Evolutionary conservation across 2,797 vertebrate genomes (phyloP).

Genomic region (Hafferia zeledoni): DNA sequence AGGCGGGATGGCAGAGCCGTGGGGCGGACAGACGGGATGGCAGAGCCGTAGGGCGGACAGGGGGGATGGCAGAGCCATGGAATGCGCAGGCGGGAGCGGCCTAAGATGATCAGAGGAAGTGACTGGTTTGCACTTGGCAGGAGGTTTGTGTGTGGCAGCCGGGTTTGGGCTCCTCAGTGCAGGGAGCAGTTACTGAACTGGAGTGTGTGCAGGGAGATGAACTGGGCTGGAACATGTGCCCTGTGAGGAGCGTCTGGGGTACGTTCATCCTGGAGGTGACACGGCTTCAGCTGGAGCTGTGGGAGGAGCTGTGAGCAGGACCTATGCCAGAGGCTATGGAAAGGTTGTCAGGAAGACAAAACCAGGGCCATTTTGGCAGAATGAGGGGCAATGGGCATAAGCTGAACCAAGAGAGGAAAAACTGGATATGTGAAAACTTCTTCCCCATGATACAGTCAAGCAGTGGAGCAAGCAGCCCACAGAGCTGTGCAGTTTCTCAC

Average conservation of each 20-base stretch:
- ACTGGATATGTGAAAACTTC: rapidly evolving
- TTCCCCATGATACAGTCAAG: not conserved
- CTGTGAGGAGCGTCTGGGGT: not conserved
- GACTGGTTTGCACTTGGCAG: rapidly evolving
- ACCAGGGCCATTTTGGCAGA: not conserved
- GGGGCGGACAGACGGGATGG: too few relatives aligned
- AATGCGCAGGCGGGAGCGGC: too few relatives aligned
- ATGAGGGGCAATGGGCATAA: not conserved
- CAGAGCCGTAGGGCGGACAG: too few relatives aligned
- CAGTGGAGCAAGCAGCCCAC: not conserved
- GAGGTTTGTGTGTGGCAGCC: too few relatives aligned
- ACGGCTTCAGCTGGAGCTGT: not conserved
- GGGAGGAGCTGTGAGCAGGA: not conserved
- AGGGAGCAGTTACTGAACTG: not conserved
- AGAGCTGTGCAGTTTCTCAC: not conserved
- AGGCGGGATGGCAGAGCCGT: too few relatives aligned
- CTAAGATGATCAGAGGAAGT: not conserved
- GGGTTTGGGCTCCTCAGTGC: not conserved
- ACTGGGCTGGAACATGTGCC: not conserved
- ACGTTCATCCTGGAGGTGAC: not conserved
- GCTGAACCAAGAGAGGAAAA: not conserved
- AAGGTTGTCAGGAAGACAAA: not conserved
- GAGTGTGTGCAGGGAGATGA: not conserved
- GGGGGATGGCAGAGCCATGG: too few relatives aligned
- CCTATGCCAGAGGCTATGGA: not conserved